These are phyloP conservation scores for Ophioninae sp. DNA, from an alignment of 2,888 invertebrate species.

Conservation along the genomic window DNA sequence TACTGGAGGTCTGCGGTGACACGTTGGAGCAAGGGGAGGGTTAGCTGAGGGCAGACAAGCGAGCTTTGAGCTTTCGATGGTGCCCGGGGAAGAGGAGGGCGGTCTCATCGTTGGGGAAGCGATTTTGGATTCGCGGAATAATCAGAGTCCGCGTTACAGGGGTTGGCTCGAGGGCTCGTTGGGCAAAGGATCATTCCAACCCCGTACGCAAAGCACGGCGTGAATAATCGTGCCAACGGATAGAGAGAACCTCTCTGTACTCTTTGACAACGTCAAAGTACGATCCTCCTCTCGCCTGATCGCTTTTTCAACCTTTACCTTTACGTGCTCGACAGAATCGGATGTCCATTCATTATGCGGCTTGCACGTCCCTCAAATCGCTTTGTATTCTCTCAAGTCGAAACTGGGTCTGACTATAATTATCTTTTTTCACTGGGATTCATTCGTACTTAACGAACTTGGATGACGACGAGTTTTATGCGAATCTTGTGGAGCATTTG, in stretches of 20 bases:
- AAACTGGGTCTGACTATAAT: slow-evolving; percentile 35
- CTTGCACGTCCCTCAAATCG: slow-evolving; percentile 52
- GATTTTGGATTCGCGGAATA: slow-evolving; percentile 69
- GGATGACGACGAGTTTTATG: neutral
- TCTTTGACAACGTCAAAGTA: slow-evolving; percentile 22
- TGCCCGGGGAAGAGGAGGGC: slow-evolving; percentile 54
- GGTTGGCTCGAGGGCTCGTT: slow-evolving; percentile 66
- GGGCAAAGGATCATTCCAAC: slow-evolving; percentile 72
- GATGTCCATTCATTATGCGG: slow-evolving; percentile 52
- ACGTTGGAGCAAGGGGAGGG: slow-evolving; percentile 19
- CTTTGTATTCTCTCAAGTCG: slow-evolving; percentile 1
- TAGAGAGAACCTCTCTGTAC: slow-evolving; percentile 34
- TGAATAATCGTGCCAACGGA: slow-evolving; percentile 47
- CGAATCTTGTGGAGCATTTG: too few relatives aligned
- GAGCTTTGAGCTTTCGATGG: slow-evolving; percentile 34
- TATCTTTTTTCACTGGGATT: slow-evolving; percentile 29
- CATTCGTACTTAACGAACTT: neutral
- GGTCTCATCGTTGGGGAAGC: slow-evolving; percentile 63
- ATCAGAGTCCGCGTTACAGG: slow-evolving; percentile 52
- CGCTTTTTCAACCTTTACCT: neutral
- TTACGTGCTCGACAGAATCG: neutral
- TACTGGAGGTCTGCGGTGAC: slow-evolving; percentile 33
- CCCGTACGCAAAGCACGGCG: slow-evolving; percentile 70
- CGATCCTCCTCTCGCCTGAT: slow-evolving; percentile 3
- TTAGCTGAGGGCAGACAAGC: slow-evolving; percentile 22